These are phyloP conservation scores for Diploscapter pachys DNA, from an alignment of 1,140 invertebrate genomes.

Conservation along the genomic window DNA sequence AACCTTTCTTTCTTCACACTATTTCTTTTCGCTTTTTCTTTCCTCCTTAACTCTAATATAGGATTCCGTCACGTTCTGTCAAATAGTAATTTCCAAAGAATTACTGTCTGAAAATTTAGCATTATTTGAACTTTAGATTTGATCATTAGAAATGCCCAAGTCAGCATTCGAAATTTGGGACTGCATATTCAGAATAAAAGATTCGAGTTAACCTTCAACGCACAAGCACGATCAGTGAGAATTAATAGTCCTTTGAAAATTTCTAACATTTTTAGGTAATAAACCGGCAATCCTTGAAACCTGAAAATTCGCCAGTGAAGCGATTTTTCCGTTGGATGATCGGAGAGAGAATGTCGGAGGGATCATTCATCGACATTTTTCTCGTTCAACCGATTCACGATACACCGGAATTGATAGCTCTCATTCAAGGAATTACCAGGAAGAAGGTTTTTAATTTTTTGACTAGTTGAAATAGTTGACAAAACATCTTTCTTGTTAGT, in stretches of 20 bases:
- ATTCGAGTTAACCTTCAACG: conserved; percentile 7
- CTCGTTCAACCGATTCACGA: conserved; percentile 25
- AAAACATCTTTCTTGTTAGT: no score
- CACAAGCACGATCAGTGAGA: conserved; percentile 7
- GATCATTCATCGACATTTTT: conserved; percentile 37
- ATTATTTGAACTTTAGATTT: no score
- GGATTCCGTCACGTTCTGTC: no score
- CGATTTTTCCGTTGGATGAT: conserved; percentile 21
- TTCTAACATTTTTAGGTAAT: conserved; percentile 14
- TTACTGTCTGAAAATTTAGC: no score
- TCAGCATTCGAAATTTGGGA: conserved; percentile 17
- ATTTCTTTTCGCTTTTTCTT: no score
- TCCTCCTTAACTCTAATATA: no score
- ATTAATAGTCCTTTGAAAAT: background rate
- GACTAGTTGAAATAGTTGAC: background rate
- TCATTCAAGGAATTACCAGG: conserved; percentile 24
- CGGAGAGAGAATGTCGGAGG: conserved; percentile 23
- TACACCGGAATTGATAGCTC: conserved; percentile 7
- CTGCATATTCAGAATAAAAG: conserved; percentile 23
- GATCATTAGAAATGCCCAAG: no score
- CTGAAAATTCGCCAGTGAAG: conserved; percentile 6
- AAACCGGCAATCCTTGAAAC: conserved; percentile 9
- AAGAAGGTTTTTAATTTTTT: conserved; percentile 36
- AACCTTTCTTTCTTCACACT: no score
- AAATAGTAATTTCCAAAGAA: no score